These are phyloP conservation scores for Callimorpha dominula DNA, from an alignment of 2,888 invertebrate species.

Conservation along the genomic window DNA sequence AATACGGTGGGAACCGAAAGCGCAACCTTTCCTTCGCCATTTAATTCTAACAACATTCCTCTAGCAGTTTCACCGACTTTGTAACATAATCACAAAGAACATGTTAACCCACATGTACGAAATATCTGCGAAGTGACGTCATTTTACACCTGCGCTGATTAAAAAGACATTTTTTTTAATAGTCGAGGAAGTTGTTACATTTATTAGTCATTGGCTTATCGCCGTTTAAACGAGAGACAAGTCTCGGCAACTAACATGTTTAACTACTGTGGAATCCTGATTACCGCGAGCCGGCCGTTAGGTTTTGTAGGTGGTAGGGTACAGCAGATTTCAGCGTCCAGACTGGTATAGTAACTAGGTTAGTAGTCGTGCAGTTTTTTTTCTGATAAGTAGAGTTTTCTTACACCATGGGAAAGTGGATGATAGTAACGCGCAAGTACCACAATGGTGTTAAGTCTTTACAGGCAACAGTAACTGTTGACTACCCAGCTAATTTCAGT, in stretches of 20 bases:
- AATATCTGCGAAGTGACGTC: constrained; percentile 5
- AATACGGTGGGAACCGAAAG: background rate
- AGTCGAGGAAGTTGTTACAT: background rate
- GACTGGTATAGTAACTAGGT: no score
- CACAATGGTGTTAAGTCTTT: no score
- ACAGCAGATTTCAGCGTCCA: background rate
- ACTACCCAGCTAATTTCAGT: no score
- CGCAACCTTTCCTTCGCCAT: background rate
- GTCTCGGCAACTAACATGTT: background rate
- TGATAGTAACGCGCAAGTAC: no score
- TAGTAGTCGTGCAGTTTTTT: no score
- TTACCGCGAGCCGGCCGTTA: background rate
- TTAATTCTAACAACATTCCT: background rate
- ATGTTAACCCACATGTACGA: constrained; percentile 1
- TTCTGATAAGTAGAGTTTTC: no score
- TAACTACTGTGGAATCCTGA: background rate
- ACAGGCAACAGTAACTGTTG: no score
- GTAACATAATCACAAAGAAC: constrained; percentile 3
- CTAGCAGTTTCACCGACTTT: background rate
- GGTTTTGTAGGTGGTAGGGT: background rate
- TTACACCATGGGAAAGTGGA: no score
- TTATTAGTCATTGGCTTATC: constrained; percentile 7
- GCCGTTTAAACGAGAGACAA: background rate
- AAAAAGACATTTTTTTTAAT: constrained; percentile 1
- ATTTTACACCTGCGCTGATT: background rate